phyloP scores from a whole-genome alignment of 1,140 invertebrate species.

The Zophobas morio region DNA sequence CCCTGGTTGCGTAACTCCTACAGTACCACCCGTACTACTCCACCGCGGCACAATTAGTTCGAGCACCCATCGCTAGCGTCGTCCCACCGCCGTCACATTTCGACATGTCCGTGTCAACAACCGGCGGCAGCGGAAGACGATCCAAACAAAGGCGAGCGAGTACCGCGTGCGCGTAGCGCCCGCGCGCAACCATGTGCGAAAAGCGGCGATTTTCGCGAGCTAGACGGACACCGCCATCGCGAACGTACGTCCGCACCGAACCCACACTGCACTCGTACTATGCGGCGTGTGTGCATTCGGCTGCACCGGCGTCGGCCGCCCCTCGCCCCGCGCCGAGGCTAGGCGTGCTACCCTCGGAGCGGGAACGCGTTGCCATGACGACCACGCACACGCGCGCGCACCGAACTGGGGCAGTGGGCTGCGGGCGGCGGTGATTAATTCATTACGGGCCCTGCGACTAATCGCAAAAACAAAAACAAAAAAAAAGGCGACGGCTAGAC shows the following conservation, averaged over 20 bases:
- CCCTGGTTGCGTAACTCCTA: slow-evolving; percentile 3
- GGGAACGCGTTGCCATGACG: slow-evolving; percentile 41
- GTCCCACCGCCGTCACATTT: background rate
- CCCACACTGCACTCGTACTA: slow-evolving; percentile 41
- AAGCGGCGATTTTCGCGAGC: slow-evolving; percentile 6
- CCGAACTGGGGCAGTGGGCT: slow-evolving; percentile 32
- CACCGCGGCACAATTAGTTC: background rate
- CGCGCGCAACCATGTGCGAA: slow-evolving; percentile 37
- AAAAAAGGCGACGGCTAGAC: no score
- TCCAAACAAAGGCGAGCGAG: background rate
- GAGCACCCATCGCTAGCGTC: background rate
- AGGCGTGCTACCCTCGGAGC: slow-evolving; percentile 22
- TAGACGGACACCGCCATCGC: slow-evolving; percentile 29
- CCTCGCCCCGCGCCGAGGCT: slow-evolving; percentile 11
- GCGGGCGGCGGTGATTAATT: slow-evolving; percentile 9
- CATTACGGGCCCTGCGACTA: background rate
- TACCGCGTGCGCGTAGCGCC: slow-evolving; percentile 5
- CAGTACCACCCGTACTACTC: background rate
- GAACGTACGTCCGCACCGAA: slow-evolving; percentile 27
- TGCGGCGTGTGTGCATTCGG: slow-evolving; percentile 25
- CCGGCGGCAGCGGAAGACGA: slow-evolving; percentile 4
- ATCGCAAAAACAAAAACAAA: background rate
- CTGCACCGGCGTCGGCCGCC: slow-evolving; percentile 38
- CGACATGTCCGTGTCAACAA: slow-evolving; percentile 5
- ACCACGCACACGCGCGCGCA: slow-evolving; percentile 20